Percentiles rank a stretch among this genome's conserved stretches.
Evolutionary conservation across 2,113 vertebrate genomes (phyloP).

Genomic region (Brachyhypopomus occidentalis): DNA sequence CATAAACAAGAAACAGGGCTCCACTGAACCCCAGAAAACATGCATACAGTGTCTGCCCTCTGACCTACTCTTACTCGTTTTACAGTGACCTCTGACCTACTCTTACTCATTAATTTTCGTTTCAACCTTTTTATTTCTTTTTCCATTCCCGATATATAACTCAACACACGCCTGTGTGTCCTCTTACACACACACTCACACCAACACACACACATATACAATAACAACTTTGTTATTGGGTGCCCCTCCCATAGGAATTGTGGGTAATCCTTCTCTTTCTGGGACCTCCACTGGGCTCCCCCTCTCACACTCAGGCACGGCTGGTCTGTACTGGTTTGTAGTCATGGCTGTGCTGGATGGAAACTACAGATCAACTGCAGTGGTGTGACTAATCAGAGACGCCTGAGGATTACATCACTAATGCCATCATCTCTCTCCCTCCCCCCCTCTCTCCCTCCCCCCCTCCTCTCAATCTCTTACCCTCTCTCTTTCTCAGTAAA

Average conservation of each 20-base stretch:
- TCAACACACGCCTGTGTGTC: not conserved
- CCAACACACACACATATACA: no score
- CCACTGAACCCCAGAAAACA: not conserved
- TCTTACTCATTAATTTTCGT: not conserved
- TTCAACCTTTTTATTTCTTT: slow-evolving; percentile 44
- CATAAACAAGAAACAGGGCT: not conserved
- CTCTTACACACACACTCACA: no score
- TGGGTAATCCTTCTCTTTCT: slow-evolving; percentile 34
- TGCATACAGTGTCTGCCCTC: not conserved
- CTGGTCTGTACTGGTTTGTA: slow-evolving; percentile 73
- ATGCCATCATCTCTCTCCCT: slow-evolving; percentile 16
- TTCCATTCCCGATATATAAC: slow-evolving; percentile 55
- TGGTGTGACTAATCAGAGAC: slow-evolving; percentile 74
- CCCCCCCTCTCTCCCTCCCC: slow-evolving; percentile 49
- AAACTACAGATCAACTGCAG: slow-evolving; percentile 73
- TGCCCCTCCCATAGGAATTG: no score
- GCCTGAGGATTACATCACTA: slow-evolving; percentile 57
- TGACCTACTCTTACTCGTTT: slow-evolving; percentile 1
- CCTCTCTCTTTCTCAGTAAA: slow-evolving; percentile 63
- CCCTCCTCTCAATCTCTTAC: slow-evolving; percentile 5
- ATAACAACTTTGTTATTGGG: not conserved
- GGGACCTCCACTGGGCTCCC: slow-evolving; percentile 46
- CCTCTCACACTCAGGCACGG: slow-evolving; percentile 63
- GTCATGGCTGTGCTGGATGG: slow-evolving; percentile 69
- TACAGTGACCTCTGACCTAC: not conserved